A percentile compares a stretch with the other conserved stretches of the same genome.
Conservation (phyloP, 2,797 vertebrate species). For the Graptemys geographica region DNA sequence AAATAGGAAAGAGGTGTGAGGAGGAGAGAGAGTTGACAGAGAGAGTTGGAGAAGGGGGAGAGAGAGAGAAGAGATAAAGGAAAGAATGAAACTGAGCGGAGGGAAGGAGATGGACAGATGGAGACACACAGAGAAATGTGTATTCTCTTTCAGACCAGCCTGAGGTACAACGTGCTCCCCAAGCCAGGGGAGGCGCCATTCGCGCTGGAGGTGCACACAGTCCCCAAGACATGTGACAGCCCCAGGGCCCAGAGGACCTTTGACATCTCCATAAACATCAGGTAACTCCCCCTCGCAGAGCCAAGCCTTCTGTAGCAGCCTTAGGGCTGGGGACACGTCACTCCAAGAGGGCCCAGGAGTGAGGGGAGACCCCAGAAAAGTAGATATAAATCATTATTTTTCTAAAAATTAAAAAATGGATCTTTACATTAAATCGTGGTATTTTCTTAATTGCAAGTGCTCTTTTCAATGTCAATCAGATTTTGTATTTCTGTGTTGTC, state of each 20-base stretch:
- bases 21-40: not conserved
- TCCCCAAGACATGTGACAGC: constrained; percentile 22
- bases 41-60: not conserved
- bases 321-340: not conserved
- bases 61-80: not conserved
- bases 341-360: not conserved
- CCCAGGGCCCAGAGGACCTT: constrained; percentile 39
- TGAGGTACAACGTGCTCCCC: constrained; percentile 69
- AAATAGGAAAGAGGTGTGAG: not conserved
- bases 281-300: constrained; percentile 42
- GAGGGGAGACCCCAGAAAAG: not conserved
- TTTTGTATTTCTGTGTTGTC: not conserved
- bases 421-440: not conserved
- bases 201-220: constrained; percentile 31
- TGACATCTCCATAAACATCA: constrained; percentile 54
- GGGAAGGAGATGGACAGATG: no score
- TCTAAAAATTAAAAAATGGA: not conserved
- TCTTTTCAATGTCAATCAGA: not conserved
- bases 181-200: constrained; percentile 17
- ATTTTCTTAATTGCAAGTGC: not conserved
- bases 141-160: constrained; percentile 25
- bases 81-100: no score
- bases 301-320: not conserved
- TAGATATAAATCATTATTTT: not conserved
- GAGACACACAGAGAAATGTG: not conserved